Percentiles rank a stretch among this genome's conserved stretches.
These are phyloP conservation scores for Trematocara stigmaticum DNA, from an alignment of 2,113 vertebrate genomes.

Conservation along the genomic window DNA sequence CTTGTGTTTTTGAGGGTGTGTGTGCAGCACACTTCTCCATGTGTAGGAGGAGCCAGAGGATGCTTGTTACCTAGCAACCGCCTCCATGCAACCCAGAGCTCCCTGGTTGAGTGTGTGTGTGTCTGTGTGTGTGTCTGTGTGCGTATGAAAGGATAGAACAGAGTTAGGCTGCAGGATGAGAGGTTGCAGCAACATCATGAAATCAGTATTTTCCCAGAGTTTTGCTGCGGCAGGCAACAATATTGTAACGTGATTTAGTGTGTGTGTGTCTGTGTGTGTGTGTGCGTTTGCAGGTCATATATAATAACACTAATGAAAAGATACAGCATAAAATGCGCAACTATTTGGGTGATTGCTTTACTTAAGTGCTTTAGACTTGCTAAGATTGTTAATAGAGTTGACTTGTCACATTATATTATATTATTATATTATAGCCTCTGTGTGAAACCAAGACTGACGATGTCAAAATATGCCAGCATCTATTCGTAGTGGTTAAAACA, in stretches of 20 bases:
- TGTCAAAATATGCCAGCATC: neutral
- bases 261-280: neutral
- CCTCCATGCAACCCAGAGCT: constrained; percentile 35
- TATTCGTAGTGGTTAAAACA: neutral
- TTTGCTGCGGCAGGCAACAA: constrained; percentile 25
- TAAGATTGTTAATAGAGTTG: neutral
- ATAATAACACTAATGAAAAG: neutral
- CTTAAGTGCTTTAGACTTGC: neutral
- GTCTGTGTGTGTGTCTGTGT: neutral
- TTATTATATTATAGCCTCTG: too few species aligned
- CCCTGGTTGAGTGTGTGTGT: neutral
- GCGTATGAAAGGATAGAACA: neutral
- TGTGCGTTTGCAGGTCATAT: neutral
- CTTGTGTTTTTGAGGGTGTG: neutral
- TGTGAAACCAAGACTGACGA: neutral
- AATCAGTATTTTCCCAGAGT: constrained; percentile 56
- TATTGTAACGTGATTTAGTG: neutral
- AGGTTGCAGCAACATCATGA: constrained; percentile 42
- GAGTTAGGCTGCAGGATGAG: constrained; percentile 20
- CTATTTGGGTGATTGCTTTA: neutral
- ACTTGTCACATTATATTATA: neutral
- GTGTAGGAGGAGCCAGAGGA: constrained; percentile 65
- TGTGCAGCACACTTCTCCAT: constrained; percentile 14
- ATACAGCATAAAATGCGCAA: neutral
- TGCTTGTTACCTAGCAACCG: constrained; percentile 77